Percentiles rank a stretch among this genome's conserved stretches.
Conservation (phyloP, 2,888 invertebrate genomes). For the Strigamia maritima region DNA sequence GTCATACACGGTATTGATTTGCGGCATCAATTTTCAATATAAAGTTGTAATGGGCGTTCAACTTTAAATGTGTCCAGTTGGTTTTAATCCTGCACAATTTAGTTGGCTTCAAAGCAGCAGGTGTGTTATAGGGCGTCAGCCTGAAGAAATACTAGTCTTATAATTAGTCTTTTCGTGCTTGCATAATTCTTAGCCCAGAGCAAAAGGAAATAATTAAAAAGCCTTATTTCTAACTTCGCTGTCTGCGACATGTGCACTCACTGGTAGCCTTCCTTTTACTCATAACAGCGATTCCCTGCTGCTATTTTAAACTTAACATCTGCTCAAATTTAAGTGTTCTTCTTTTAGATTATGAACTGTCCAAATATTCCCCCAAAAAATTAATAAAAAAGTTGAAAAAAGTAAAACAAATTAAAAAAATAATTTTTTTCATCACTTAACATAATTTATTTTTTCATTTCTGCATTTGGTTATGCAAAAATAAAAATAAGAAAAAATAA, state of each 20-base stretch:
- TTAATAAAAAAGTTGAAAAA: not conserved
- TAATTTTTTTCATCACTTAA: too few relatives aligned
- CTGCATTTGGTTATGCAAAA: not conserved
- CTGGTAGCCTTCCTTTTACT: constrained; percentile 22
- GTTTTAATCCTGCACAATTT: constrained; percentile 25
- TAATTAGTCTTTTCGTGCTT: constrained; percentile 34
- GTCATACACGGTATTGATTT: constrained; percentile 6
- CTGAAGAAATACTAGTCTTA: constrained; percentile 32
- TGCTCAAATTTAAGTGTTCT: constrained; percentile 6
- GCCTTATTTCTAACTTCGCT: constrained; percentile 26
- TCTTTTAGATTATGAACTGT: constrained; percentile 8
- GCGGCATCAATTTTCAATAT: constrained; percentile 1
- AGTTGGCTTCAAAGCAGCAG: constrained; percentile 29
- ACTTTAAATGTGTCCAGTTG: constrained; percentile 31
- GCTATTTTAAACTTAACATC: constrained; percentile 25
- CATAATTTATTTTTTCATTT: not conserved
- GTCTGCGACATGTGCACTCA: constrained; percentile 30
- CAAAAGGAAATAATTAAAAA: constrained; percentile 32
- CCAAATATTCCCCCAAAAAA: not conserved
- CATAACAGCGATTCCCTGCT: constrained; percentile 11
- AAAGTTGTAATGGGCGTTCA: not conserved
- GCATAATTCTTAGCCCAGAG: constrained; percentile 32
- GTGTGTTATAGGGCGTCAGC: constrained; percentile 31
- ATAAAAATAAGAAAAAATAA: too few relatives aligned
- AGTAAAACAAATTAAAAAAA: not conserved